A percentile compares a stretch with the other conserved stretches of the same genome.
Conservation (phyloP, 2,888 invertebrate genomes). For the Polietes domitor region DNA sequence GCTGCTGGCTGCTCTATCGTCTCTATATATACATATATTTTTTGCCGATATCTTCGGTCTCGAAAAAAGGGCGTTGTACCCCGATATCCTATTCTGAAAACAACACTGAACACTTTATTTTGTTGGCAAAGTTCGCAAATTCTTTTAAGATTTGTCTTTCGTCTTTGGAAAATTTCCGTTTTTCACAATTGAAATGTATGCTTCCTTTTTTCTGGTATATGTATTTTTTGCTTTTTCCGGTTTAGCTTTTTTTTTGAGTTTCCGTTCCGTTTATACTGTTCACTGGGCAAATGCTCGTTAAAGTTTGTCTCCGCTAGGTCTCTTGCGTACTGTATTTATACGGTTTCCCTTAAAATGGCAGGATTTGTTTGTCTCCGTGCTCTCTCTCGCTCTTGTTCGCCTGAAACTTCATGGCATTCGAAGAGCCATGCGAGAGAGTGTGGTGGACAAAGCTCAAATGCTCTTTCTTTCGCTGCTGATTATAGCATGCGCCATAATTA, state of each 20-base stretch:
- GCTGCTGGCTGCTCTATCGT: conserved; percentile 47
- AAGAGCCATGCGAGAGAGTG: background rate
- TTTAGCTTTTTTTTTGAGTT: conserved; percentile 31
- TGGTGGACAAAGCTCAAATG: background rate
- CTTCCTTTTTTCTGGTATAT: background rate
- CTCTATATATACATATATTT: conserved; percentile 45
- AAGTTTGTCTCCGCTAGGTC: conserved; percentile 46
- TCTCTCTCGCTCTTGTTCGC: conserved; percentile 26
- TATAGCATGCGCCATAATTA: conserved; percentile 13
- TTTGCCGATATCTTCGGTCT: conserved; percentile 32
- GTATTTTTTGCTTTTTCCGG: conserved; percentile 17
- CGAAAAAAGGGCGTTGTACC: conserved; percentile 60
- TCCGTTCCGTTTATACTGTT: conserved; percentile 51
- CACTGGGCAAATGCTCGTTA: conserved; percentile 47
- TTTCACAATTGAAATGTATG: background rate
- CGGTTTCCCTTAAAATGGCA: conserved; percentile 25
- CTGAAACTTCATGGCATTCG: background rate
- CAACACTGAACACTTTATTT: conserved; percentile 28
- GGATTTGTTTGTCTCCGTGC: conserved; percentile 16
- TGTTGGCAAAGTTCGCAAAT: background rate
- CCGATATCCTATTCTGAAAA: conserved; percentile 32
- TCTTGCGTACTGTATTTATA: conserved; percentile 54
- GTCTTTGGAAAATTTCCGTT: background rate
- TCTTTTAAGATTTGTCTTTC: background rate
- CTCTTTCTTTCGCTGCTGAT: background rate